Conservation (phyloP, 2,888 invertebrate genomes). For the Trachelus tabidus region DNA sequence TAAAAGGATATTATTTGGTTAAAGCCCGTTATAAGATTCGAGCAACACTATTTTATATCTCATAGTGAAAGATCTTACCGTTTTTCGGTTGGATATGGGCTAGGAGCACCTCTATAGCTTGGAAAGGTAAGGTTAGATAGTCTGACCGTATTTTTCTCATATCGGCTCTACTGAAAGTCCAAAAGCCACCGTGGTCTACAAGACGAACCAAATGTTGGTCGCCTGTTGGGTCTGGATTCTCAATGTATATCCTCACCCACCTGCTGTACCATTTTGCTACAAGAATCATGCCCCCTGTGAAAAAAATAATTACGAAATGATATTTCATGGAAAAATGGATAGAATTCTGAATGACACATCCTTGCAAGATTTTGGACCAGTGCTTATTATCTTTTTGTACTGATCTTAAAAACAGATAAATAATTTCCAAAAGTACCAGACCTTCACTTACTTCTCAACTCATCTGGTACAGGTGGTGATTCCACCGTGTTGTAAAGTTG, state of each 20-base stretch:
- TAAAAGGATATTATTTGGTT: neutral
- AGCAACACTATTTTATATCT: neutral
- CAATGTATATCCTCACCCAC: slow-evolving; percentile 72
- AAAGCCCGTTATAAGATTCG: slow-evolving; percentile 1
- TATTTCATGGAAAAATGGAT: neutral
- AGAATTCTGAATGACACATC: neutral
- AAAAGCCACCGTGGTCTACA: slow-evolving; percentile 96
- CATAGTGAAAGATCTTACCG: slow-evolving; percentile 67
- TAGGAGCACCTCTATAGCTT: slow-evolving; percentile 94
- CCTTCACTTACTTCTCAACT: slow-evolving; percentile 76
- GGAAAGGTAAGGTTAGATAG: slow-evolving; percentile 95
- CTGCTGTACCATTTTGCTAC: slow-evolving; percentile 85
- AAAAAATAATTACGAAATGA: slow-evolving; percentile 28
- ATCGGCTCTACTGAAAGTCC: slow-evolving; percentile 78
- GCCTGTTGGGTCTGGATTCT: slow-evolving; percentile 72
- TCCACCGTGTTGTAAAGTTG: slow-evolving; percentile 82
- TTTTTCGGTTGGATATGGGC: slow-evolving; percentile 86
- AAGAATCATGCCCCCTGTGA: slow-evolving; percentile 86
- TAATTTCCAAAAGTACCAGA: neutral
- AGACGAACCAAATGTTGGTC: slow-evolving; percentile 85
- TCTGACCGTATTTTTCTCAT: slow-evolving; percentile 94
- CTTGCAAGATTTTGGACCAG: neutral
- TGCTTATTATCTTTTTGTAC: neutral
- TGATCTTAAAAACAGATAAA: neutral
- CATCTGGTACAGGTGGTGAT: slow-evolving; percentile 83